Base-by-base conservation (phyloP, 2,113 vertebrate species). In the Larimichthys crocea region DNA sequence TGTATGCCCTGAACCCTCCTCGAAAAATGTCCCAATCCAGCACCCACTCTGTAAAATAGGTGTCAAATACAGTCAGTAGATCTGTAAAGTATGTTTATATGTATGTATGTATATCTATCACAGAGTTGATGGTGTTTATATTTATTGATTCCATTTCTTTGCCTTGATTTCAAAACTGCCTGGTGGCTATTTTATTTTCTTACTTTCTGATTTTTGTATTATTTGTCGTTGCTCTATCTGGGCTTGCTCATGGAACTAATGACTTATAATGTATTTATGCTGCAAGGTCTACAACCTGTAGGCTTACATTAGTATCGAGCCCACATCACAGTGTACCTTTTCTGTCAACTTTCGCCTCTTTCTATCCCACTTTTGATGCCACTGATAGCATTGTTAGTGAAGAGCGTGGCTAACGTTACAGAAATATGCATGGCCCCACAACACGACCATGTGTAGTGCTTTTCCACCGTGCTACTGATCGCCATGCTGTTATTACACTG, bases 31-130 rank as follows among this genome's bases (percentile, higher is more conserved):
- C 83, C 81, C 86, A 86, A 79, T 87, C 74, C 84, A 84, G 80
- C 87, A 90, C 76, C 70, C 82, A 73, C 80, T 72, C 88, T 93
- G 89, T 92, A 93, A 85, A 92, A 91, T 89, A 91, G 89, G 72
- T 91, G 88, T 91, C 49, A 87, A 88, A 90, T 83, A 83, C 91
- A 85, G 89, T 92, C 74, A 76, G 81, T 91, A 92, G 90, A 90
- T 87, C 84, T 94, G 94, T 95, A 94, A 91, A 94, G 91, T 93
- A 91, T 95, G 91, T 95, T 92, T 93, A 93, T 94, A 93, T 94
- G 93, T 95, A 91, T 92, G 92, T 94, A 93, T 95, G 90, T 95
- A 93, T 93, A 94, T 94, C 90, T 90, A 92, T 88, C 92, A 94
- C 93, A 95, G 92, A 93, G 87, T 93, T 91, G 84, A 93, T 90